These are phyloP conservation scores for Dynastes maya DNA, from an alignment of 2,888 invertebrate species.

Conservation along the genomic window DNA sequence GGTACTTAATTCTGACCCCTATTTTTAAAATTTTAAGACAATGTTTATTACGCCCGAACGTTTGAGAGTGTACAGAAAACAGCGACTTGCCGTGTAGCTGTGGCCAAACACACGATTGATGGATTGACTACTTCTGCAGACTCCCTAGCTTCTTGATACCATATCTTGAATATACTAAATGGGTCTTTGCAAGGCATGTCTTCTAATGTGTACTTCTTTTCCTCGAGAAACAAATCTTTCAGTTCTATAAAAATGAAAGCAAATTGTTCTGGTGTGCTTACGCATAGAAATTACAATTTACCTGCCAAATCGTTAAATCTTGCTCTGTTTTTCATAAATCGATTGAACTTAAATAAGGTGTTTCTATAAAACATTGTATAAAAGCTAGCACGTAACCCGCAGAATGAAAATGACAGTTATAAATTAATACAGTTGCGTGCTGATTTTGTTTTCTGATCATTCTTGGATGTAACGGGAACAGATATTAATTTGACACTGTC, in stretches of 20 bases:
- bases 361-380: neutral
- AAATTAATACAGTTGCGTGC: too few species aligned
- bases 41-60: too few species aligned
- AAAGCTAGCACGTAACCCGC: too few species aligned
- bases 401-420: neutral
- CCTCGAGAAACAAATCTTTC: constrained; percentile 38
- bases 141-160: constrained; percentile 84
- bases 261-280: neutral
- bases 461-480: neutral
- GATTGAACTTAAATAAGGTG: neutral
- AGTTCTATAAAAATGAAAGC: neutral
- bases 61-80: too few species aligned
- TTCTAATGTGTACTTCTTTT: constrained; percentile 63
- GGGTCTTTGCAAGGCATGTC: constrained; percentile 85
- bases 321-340: neutral
- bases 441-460: neutral
- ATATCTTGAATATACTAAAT: constrained; percentile 71
- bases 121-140: constrained; percentile 83
- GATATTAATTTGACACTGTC: too few species aligned
- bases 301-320: constrained; percentile 8
- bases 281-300: neutral
- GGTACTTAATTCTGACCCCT: too few species aligned
- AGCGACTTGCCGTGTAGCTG: constrained; percentile 80
- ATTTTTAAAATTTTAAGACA: too few species aligned
- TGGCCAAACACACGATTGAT: constrained; percentile 90